Evolutionary conservation across 2,888 invertebrate genomes (phyloP).

Genomic region (Digitonthophagus gazella): DNA sequence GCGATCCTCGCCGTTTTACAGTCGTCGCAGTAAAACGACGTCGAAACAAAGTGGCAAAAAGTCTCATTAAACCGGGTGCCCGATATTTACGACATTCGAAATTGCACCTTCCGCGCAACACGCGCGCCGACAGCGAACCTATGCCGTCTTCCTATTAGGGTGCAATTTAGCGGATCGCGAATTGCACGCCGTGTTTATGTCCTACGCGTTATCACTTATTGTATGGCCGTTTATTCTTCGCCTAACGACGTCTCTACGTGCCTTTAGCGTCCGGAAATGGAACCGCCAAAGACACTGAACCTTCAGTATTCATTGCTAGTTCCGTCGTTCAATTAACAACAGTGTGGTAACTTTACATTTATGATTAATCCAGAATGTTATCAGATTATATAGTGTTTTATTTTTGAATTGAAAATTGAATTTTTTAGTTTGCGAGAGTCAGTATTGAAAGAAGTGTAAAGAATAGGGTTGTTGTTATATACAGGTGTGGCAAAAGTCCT

Average conservation of each 20-base stretch:
- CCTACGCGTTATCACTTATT: constrained; percentile 10
- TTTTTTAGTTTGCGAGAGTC: too few relatives aligned
- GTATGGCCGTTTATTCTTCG: not conserved
- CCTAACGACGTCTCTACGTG: not conserved
- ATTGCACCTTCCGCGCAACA: constrained; percentile 25
- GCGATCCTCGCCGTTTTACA: constrained; percentile 8
- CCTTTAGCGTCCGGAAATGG: not conserved
- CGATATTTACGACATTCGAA: constrained; percentile 25
- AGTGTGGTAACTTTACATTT: too few relatives aligned
- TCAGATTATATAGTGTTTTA: too few relatives aligned
- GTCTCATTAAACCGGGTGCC: constrained; percentile 19
- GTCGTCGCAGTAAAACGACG: constrained; percentile 9
- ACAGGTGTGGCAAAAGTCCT: too few relatives aligned
- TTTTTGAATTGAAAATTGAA: too few relatives aligned
- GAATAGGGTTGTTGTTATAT: too few relatives aligned
- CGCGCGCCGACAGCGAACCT: constrained; percentile 26
- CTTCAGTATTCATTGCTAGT: too few relatives aligned
- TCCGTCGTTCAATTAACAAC: too few relatives aligned
- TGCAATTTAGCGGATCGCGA: constrained; percentile 18
- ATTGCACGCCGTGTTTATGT: constrained; percentile 25
- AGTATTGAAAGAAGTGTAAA: too few relatives aligned
- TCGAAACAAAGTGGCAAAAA: constrained; percentile 19
- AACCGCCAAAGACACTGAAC: not conserved
- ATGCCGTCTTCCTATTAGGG: constrained; percentile 30
- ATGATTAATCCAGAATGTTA: too few relatives aligned